Evolutionary conservation across 2,888 invertebrate genomes (phyloP), one percentile per base, ranked within the genome.

Genomic region (Tetropium fuscum): DNA sequence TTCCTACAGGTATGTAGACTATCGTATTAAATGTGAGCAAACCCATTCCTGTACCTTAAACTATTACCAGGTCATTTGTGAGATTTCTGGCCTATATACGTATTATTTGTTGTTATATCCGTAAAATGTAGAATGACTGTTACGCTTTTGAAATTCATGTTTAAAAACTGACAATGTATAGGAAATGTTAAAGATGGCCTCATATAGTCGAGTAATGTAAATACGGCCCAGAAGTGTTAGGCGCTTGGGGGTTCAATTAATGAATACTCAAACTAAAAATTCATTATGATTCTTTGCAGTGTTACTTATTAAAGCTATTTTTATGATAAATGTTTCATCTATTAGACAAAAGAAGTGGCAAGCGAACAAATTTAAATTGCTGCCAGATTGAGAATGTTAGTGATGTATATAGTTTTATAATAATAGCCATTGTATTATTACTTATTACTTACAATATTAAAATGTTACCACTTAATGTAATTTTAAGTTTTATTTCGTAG

Each of bases 351-450:
- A 61, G 58, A 60, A 62, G 68, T 70, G 70, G 69, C 66, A 64
- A 68, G 66, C 66, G 64, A 61, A 57, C 58, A 58, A 57, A 51
- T 48, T 48, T 55, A 30, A 55, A 55, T 36, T 54, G 66, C 54
- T 64, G 63, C 62, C 60, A 58, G 58, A 59, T 48, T 63, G 62
- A 70, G 64, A 73, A 63, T 65, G 72, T 74, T 74, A 74, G 74
- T 74, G 70, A 73, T 75, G 77, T 77, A 77, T 72, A 77, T 77
- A 77, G 76, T 77, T 77, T 77, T 77, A 75, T 77, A 77, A 74
- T 72, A 72, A 71, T 76, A 75, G 73, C 72, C 68, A 68, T 71
- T 71, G 70, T 72, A 70, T 69, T 66, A 71, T 68, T 71, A 63
- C 70, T 69, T 66, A 71, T 68, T 71, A n/a, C n/a, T n/a, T n/a